Conservation (phyloP, 2,888 invertebrate species). For the Ashinkailepas kermadecensis region DNA sequence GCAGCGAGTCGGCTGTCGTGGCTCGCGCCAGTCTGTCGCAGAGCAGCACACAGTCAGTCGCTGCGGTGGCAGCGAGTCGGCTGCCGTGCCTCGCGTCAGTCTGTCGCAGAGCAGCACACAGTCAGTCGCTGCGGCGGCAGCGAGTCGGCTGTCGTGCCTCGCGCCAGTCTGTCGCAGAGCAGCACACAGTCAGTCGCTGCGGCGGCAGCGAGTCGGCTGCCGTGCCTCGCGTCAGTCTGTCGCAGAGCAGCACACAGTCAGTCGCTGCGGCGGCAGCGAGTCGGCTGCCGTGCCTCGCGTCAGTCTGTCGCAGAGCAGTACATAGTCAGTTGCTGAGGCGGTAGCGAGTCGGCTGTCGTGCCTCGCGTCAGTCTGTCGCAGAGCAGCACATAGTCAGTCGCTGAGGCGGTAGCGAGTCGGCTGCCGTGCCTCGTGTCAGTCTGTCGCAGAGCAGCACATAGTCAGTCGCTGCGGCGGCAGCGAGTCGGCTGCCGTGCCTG, state of each 20-base stretch:
- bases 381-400: too few relatives aligned
- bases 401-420: slow-evolving; percentile 58
- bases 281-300: slow-evolving; percentile 50
- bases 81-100: slow-evolving; percentile 47
- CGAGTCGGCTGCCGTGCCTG: slow-evolving; percentile 51
- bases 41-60: slow-evolving; percentile 36
- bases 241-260: too few relatives aligned
- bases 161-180: background rate
- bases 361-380: slow-evolving; percentile 39
- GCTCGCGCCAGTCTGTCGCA: slow-evolving; percentile 39
- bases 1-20: slow-evolving; percentile 54
- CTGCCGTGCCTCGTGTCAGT: slow-evolving; percentile 47
- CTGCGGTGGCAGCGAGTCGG: slow-evolving; percentile 56
- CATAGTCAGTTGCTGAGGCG: slow-evolving; percentile 53
- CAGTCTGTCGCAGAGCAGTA: background rate
- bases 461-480: slow-evolving; percentile 58
- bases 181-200: slow-evolving; percentile 41
- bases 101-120: background rate
- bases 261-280: slow-evolving; percentile 58
- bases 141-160: slow-evolving; percentile 51
- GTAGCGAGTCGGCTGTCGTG: slow-evolving; percentile 54
- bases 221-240: slow-evolving; percentile 42
- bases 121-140: slow-evolving; percentile 58
- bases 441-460: background rate
- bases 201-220: slow-evolving; percentile 58